These are phyloP conservation scores for Sisor rabdophorus DNA, from an alignment of 2,113 vertebrate genomes.

Conservation along the genomic window DNA sequence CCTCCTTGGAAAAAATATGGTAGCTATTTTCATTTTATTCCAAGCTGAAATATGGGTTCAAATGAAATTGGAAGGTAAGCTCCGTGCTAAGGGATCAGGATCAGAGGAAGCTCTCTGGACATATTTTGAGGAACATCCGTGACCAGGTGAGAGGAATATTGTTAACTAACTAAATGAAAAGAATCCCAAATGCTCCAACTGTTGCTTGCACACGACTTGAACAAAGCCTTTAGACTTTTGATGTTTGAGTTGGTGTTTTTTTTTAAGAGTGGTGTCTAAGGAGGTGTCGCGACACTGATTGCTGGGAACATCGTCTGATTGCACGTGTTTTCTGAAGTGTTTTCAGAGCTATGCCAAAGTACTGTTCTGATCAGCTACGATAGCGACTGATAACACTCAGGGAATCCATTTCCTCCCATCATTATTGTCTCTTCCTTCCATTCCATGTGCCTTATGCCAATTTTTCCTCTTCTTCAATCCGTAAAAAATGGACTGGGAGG, in stretches of 20 bases:
- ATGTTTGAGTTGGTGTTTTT: conserved; percentile 30
- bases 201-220: neutral
- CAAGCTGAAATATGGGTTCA: neutral
- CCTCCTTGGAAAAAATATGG: neutral
- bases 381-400: conserved; percentile 34
- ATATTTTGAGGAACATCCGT: conserved; percentile 2
- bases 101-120: neutral
- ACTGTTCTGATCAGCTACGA: conserved; percentile 51
- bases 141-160: neutral
- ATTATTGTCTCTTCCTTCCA: conserved; percentile 28
- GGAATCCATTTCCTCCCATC: conserved; percentile 30
- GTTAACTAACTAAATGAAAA: neutral
- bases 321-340: conserved; percentile 33
- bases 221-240: conserved; percentile 23
- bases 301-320: conserved; percentile 53
- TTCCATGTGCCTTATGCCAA: conserved; percentile 11
- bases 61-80: conserved; percentile 1
- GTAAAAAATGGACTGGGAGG: conserved; percentile 14
- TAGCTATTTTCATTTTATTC: neutral
- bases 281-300: conserved; percentile 36
- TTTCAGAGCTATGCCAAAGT: conserved; percentile 38
- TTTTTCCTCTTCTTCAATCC: neutral
- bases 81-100: neutral
- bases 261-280: conserved; percentile 29
- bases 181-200: neutral